phyloP scores from a whole-genome alignment of 2,113 vertebrate genomes.

The Cettia cetti region DNA sequence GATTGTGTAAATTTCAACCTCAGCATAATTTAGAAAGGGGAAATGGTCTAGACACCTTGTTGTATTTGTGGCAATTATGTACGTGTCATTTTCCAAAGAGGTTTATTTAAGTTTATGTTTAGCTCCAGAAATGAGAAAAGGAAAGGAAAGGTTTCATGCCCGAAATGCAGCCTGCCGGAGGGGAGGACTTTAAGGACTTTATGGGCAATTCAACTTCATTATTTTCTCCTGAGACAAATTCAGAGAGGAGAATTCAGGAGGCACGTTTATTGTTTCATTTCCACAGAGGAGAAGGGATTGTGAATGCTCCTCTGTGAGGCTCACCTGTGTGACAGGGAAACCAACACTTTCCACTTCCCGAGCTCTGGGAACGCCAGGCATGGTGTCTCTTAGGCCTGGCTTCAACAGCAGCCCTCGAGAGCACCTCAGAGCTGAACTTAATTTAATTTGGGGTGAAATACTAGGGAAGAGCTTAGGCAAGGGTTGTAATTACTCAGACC shows the following conservation, averaged over 20 bases:
- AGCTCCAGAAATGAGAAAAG: background rate
- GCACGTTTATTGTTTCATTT: background rate
- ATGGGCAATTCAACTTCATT: background rate
- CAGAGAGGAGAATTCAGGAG: background rate
- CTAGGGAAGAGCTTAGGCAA: background rate
- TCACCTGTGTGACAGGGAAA: background rate
- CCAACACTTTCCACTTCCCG: background rate
- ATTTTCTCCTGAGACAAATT: background rate
- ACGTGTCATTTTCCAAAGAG: background rate
- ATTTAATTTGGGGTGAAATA: conserved; percentile 9
- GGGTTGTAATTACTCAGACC: background rate
- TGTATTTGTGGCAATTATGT: conserved; percentile 3
- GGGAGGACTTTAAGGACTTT: background rate
- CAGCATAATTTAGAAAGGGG: background rate
- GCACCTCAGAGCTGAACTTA: background rate
- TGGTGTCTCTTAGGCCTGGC: background rate
- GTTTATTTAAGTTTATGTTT: conserved; percentile 13
- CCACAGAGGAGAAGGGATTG: background rate
- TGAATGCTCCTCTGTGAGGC: background rate
- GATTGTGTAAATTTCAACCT: conserved; percentile 11
- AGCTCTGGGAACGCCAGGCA: background rate
- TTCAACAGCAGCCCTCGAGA: background rate
- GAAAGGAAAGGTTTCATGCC: background rate
- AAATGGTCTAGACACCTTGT: background rate
- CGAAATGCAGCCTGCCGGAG: background rate